Percentiles rank a stretch among this genome's conserved stretches.
These are phyloP conservation scores for Pedionomus torquatus DNA, from an alignment of 2,113 vertebrate genomes.

Conservation along the genomic window DNA sequence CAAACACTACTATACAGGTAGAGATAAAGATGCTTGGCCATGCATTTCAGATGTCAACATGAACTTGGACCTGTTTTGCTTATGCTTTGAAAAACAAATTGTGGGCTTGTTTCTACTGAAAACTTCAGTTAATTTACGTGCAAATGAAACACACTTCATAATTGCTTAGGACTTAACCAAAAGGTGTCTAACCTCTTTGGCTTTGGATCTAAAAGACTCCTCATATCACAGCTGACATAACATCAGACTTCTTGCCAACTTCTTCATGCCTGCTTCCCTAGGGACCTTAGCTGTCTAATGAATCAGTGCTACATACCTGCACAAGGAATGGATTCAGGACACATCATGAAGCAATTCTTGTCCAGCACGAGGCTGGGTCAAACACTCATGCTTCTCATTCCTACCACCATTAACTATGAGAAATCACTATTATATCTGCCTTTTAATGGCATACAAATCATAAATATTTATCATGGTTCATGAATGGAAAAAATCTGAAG, in stretches of 20 bases:
- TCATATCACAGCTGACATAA: not conserved
- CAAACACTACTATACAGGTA: not conserved
- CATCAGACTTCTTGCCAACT: not conserved
- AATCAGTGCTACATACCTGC: not conserved
- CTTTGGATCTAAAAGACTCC: not conserved
- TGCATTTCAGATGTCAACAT: not conserved
- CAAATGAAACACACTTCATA: not conserved
- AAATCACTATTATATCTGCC: not conserved
- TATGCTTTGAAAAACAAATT: not conserved
- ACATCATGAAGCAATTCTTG: not conserved
- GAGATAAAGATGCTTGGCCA: not conserved
- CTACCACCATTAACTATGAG: not conserved
- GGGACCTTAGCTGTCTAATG: not conserved
- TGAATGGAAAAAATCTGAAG: not conserved
- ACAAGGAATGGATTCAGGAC: conserved; percentile 26
- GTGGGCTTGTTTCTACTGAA: not conserved
- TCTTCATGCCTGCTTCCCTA: not conserved
- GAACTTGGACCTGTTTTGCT: not conserved
- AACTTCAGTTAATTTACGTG: not conserved
- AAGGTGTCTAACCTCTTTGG: not conserved
- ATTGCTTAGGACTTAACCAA: not conserved
- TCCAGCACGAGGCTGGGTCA: not conserved
- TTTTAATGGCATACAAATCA: not conserved
- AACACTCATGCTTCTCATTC: conserved; percentile 25
- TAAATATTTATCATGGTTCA: not conserved